Percentiles rank a stretch among this genome's conserved stretches.
phyloP scores from a whole-genome alignment of 2,113 vertebrate genomes.

The Lophius piscatorius region DNA sequence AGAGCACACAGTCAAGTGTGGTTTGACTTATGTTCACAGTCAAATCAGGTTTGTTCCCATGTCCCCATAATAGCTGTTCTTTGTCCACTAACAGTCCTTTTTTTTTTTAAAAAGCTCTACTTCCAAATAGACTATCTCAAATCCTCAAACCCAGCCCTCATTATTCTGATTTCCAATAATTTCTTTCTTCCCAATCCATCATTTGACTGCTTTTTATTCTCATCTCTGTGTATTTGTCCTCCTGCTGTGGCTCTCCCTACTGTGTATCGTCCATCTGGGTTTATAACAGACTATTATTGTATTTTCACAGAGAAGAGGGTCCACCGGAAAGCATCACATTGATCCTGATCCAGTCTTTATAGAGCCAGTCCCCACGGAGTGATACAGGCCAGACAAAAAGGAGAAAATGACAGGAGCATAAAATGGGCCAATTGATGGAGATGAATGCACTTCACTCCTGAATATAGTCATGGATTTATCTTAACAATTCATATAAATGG shows the following conservation, averaged over 20 bases:
- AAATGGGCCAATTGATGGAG: constrained; percentile 35
- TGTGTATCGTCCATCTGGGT: constrained; percentile 55
- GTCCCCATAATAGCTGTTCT: constrained; percentile 8
- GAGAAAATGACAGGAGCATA: constrained; percentile 26
- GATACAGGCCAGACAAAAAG: constrained; percentile 8
- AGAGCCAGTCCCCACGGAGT: constrained; percentile 38
- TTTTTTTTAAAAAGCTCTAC: constrained; percentile 10
- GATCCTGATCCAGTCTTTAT: constrained; percentile 58
- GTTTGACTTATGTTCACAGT: neutral
- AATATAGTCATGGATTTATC: constrained; percentile 47
- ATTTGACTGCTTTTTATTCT: constrained; percentile 25
- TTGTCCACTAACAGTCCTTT: constrained; percentile 1
- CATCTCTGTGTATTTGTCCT: constrained; percentile 10
- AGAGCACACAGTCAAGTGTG: constrained; percentile 39
- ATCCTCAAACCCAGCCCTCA: neutral
- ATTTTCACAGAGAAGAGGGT: constrained; percentile 36
- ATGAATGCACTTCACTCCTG: constrained; percentile 38
- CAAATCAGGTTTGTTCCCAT: neutral
- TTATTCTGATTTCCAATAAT: constrained; percentile 14
- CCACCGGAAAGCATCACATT: constrained; percentile 50
- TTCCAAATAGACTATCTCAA: constrained; percentile 12
- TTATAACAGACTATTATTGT: constrained; percentile 55
- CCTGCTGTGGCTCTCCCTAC: constrained; percentile 47
- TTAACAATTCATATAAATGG: constrained; percentile 12
- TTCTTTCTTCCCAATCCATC: constrained; percentile 35